Percentiles rank a stretch among this genome's conserved stretches.
These are phyloP conservation scores for Porites cylindrica DNA, from an alignment of 92 coral and sea anemone species.

Conservation along the genomic window DNA sequence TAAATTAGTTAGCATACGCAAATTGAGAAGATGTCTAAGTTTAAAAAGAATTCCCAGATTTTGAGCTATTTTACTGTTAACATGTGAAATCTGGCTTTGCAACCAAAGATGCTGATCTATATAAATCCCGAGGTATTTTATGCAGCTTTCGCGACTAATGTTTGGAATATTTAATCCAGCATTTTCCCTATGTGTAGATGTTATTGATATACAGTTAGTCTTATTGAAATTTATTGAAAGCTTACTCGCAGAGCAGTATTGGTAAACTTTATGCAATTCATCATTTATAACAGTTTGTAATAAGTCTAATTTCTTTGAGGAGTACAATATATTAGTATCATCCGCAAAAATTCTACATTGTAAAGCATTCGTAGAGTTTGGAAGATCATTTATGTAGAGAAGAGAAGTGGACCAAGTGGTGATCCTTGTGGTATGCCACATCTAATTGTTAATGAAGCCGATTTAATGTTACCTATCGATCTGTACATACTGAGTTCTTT, in stretches of 20 bases:
- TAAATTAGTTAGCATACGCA: not conserved
- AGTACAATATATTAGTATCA: too few relatives aligned
- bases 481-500: too few relatives aligned
- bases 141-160: not conserved
- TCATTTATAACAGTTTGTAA: not conserved
- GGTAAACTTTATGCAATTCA: not conserved
- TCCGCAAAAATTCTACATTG: too few relatives aligned
- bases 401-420: too few relatives aligned
- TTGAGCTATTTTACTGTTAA: not conserved
- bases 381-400: too few relatives aligned
- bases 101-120: not conserved
- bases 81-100: constrained; percentile 16
- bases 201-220: not conserved
- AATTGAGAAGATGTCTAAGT: constrained; percentile 3
- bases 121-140: not conserved
- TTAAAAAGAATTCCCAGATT: constrained; percentile 3
- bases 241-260: not conserved
- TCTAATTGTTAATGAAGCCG: too few relatives aligned
- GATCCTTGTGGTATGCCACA: too few relatives aligned
- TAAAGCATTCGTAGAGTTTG: too few relatives aligned
- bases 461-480: not conserved
- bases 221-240: not conserved
- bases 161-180: not conserved
- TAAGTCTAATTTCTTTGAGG: not conserved
- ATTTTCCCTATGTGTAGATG: not conserved